Percentiles rank a stretch among this genome's conserved stretches.
Evolutionary conservation across 1,140 invertebrate species (phyloP).

Genomic region (Lepidotrigona ventralis): DNA sequence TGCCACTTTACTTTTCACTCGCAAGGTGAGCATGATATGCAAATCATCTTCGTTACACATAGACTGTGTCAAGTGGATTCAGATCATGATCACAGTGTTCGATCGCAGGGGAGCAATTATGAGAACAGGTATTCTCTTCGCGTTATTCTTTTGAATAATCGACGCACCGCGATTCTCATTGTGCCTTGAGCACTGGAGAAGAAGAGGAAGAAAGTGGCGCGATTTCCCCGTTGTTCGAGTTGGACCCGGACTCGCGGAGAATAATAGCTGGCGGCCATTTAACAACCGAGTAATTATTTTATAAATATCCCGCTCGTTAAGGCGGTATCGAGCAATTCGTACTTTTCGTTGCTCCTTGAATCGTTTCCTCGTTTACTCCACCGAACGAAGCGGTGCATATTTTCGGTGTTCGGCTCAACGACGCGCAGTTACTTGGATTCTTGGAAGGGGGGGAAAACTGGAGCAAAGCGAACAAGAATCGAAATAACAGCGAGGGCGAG

Average conservation of each 20-base stretch:
- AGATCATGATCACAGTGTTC: not conserved
- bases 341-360: not conserved
- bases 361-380: not conserved
- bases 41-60: not conserved
- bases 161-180: constrained; percentile 34
- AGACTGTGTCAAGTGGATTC: not conserved
- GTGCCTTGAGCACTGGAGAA: not conserved
- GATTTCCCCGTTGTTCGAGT: constrained; percentile 21
- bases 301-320: constrained; percentile 54
- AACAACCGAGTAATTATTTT: constrained; percentile 46
- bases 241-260: not conserved
- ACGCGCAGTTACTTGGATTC: not conserved
- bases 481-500: too few species aligned
- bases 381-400: not conserved
- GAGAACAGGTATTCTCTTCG: constrained; percentile 31
- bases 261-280: constrained; percentile 4
- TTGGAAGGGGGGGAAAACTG: not conserved
- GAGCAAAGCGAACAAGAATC: not conserved
- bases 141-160: constrained; percentile 20
- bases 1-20: too few species aligned
- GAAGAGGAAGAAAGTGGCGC: constrained; percentile 11
- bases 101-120: constrained; percentile 16
- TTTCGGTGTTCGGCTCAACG: not conserved
- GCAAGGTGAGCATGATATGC: too few species aligned
- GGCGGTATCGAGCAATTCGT: constrained; percentile 19